Evolutionary conservation across 2,113 vertebrate genomes (phyloP), one percentile per base, ranked within the genome.

Genomic region (Candoia aspera): DNA sequence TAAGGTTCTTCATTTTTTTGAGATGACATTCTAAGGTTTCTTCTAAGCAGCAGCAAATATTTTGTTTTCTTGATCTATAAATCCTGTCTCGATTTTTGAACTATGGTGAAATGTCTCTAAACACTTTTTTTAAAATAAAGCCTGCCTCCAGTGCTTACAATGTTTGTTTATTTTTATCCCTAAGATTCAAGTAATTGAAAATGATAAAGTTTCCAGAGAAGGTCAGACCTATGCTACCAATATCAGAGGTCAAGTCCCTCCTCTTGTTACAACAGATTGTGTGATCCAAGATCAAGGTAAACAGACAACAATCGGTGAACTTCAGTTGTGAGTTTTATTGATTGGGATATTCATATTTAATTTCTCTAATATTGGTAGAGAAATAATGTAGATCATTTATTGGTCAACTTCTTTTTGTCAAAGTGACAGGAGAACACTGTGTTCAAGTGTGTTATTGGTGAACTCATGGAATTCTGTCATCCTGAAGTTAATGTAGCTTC

Each of bases 271-370:
- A 83, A 99, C 99, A 0, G 97, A 98, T 91, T 99, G 97, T 9
- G 19, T 98, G 59, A 97, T 98, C 29, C 98, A 99, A 96, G 99
- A 99, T 96, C 99, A 99, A 98, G 99, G 99, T 99, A 97, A 96
- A 68, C n/a, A 2, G n/a, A 60, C 53, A 68, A 37, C 42, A 0
- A 53, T 58, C n/a, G 2, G 42, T 19, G 79, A 46, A 58, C 1
- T 9, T 92, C 26, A 83, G 58, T 33, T 46, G 13, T 2, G 29
- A 21, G 15, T 46, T 83, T 15, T 57, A 42, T 93, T 23, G 0
- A 10, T 2, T 83, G 46, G 2, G 86, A 79, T 94, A 49, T 0
- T 91, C 29, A 49, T 0, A 46, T 84, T 88, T 92, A 87, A 91
- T 87, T 87, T 91, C 9, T 73, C 33, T 37, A 2, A 58, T 57